Evolutionary conservation across 92 coral and sea anemone genomes (phyloP).

Genomic region (Virgularia gustaviana): DNA sequence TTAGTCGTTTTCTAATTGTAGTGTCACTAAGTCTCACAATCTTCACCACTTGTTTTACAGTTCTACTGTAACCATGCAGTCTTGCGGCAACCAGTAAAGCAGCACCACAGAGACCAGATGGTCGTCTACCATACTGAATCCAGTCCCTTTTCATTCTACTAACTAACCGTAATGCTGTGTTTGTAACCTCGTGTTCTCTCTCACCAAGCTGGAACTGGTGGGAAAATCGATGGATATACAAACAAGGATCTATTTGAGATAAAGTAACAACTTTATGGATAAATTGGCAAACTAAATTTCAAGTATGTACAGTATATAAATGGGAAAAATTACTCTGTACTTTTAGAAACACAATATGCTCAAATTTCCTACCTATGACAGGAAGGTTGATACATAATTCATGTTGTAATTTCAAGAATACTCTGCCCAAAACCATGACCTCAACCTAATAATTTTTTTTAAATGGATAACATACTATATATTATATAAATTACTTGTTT

Average conservation of each 20-base stretch:
- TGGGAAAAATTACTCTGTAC: neutral
- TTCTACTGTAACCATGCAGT: constrained; percentile 81
- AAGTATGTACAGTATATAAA: neutral
- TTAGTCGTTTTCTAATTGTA: constrained; percentile 82
- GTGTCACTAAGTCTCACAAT: constrained; percentile 93
- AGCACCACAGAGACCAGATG: constrained; percentile 99
- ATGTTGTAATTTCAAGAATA: constrained; percentile 85
- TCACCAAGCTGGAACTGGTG: constrained; percentile 92
- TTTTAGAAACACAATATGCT: too few species aligned
- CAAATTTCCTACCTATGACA: constrained; percentile 63
- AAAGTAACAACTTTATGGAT: neutral
- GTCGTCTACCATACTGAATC: constrained; percentile 98
- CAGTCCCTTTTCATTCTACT: constrained; percentile 96
- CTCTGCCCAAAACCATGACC: constrained; percentile 86
- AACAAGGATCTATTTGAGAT: constrained; percentile 88
- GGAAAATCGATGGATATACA: constrained; percentile 95
- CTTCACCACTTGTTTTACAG: constrained; percentile 82
- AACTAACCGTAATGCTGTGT: constrained; percentile 90
- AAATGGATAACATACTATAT: neutral
- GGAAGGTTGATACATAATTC: constrained; percentile 92
- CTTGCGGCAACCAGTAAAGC: constrained; percentile 93
- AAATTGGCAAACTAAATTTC: neutral
- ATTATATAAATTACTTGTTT: neutral
- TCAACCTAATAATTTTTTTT: constrained; percentile 62
- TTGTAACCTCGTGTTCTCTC: constrained; percentile 93